Percentiles rank a stretch among this genome's conserved stretches.
Evolutionary conservation across 92 coral and sea anemone species (phyloP).

Genomic region (Zoanthus sociatus): DNA sequence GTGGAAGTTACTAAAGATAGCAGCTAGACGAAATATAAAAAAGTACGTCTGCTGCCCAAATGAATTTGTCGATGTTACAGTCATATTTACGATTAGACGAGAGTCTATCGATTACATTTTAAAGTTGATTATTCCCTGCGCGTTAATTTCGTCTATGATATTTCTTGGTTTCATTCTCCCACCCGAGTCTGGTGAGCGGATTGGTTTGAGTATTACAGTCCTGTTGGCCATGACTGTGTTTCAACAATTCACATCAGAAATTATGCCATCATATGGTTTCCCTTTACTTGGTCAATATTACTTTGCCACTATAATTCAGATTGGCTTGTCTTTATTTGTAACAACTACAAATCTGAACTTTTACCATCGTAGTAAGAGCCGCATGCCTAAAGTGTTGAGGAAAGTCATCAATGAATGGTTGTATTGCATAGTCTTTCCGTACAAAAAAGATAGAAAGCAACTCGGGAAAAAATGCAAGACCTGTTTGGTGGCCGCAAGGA

Average conservation of each 20-base stretch:
- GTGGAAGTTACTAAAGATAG: slow-evolving; percentile 67
- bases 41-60: slow-evolving; percentile 70
- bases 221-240: slow-evolving; percentile 96
- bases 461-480: neutral
- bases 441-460: slow-evolving; percentile 49
- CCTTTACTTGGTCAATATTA: slow-evolving; percentile 97
- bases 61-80: slow-evolving; percentile 68
- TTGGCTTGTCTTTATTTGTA: slow-evolving; percentile 82
- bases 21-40: slow-evolving; percentile 43
- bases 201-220: slow-evolving; percentile 94
- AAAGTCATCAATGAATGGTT: slow-evolving; percentile 77
- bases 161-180: slow-evolving; percentile 92
- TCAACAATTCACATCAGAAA: slow-evolving; percentile 92
- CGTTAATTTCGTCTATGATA: slow-evolving; percentile 93
- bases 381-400: slow-evolving; percentile 84
- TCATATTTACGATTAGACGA: slow-evolving; percentile 69
- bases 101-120: slow-evolving; percentile 83
- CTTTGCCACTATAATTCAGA: slow-evolving; percentile 90
- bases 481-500: neutral
- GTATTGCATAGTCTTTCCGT: slow-evolving; percentile 78
- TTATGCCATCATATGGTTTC: slow-evolving; percentile 96
- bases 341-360: slow-evolving; percentile 92
- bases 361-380: slow-evolving; percentile 87
- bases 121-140: slow-evolving; percentile 91
- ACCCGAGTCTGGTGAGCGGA: slow-evolving; percentile 98